Percentiles rank a stretch among this genome's conserved stretches.
These are phyloP conservation scores for Chrysaora quinquecirrha DNA, from an alignment of 30 jellyfish, hydroid and myxozoan genomes.

Conservation along the genomic window DNA sequence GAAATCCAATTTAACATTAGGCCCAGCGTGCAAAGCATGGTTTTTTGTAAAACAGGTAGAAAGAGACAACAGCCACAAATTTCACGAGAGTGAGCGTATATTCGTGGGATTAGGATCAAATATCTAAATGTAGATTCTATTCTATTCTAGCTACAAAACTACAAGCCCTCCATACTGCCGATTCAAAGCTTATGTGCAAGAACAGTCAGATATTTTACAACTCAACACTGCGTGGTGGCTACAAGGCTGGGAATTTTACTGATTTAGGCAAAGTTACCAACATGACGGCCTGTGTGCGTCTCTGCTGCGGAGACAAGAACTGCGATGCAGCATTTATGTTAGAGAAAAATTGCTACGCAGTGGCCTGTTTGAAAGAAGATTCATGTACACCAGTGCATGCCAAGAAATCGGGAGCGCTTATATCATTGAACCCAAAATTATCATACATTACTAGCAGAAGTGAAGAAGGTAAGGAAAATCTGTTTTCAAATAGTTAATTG, in stretches of 20 bases:
- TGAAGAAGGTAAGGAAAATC: slow-evolving; percentile 85
- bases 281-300: slow-evolving; percentile 94
- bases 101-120: no score
- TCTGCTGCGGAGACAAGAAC: slow-evolving; percentile 96
- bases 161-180: slow-evolving; percentile 69
- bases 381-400: slow-evolving; percentile 94
- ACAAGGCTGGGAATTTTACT: slow-evolving; percentile 93
- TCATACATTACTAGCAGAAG: slow-evolving; percentile 95
- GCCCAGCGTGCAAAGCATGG: no score
- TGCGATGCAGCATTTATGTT: slow-evolving; percentile 99
- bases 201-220: slow-evolving; percentile 88
- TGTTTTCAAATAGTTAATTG: no score
- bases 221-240: slow-evolving; percentile 95
- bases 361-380: slow-evolving; percentile 82
- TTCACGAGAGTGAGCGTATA: no score
- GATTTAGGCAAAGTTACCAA: slow-evolving; percentile 89
- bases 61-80: no score
- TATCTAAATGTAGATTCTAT: no score
- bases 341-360: slow-evolving; percentile 93
- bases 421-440: slow-evolving; percentile 84
- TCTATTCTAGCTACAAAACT: slow-evolving; percentile 59
- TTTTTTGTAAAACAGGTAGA: no score
- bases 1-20: no score
- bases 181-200: slow-evolving; percentile 80
- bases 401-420: slow-evolving; percentile 82